Conservation (phyloP, 2,113 vertebrate species). For the Toxotes chatareus region DNA sequence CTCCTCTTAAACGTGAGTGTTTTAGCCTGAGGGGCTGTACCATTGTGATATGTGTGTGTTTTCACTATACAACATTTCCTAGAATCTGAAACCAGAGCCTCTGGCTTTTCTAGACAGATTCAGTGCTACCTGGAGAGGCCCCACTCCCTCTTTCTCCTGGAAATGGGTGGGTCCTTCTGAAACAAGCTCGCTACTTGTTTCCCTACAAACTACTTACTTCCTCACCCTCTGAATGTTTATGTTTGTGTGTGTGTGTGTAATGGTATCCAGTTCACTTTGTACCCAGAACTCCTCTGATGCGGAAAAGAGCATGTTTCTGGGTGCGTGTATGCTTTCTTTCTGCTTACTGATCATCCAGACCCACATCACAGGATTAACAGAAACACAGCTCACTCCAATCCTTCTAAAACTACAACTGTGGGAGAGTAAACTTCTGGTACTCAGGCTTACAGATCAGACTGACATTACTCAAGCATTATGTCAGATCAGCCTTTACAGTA, state of each 20-base stretch:
- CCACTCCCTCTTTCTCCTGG: neutral
- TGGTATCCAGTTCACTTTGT: neutral
- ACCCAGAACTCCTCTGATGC: neutral
- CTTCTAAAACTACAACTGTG: neutral
- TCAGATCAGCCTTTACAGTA: neutral
- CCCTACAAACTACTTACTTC: neutral
- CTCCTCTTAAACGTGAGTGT: neutral
- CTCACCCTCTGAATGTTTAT: neutral
- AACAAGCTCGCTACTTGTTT: constrained; percentile 27
- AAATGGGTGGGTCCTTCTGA: constrained; percentile 29
- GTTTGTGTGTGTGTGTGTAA: neutral
- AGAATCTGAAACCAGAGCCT: constrained; percentile 43
- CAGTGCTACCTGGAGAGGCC: constrained; percentile 22
- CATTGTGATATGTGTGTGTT: neutral
- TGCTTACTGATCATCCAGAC: neutral
- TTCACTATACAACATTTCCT: neutral
- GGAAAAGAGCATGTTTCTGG: neutral
- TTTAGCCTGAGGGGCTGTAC: neutral
- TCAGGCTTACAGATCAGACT: neutral
- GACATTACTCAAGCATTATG: neutral
- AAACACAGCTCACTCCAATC: neutral
- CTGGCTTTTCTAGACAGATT: constrained; percentile 43
- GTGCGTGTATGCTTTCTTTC: neutral
- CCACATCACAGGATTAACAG: neutral
- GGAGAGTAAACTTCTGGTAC: neutral